phyloP scores from a whole-genome alignment of 2,797 vertebrate species.

The Sebastes alutus region DNA sequence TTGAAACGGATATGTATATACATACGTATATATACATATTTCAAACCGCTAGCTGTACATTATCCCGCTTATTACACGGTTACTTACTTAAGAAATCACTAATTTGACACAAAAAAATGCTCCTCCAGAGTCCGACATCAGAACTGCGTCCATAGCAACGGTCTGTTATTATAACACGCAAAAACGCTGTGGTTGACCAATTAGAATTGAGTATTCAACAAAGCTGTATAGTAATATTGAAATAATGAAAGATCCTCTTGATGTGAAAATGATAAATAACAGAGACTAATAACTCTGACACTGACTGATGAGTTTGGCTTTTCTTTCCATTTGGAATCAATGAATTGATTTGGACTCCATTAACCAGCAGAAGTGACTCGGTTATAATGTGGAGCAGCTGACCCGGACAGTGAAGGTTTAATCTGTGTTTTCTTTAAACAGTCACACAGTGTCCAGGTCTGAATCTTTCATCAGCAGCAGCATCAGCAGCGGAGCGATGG shows the following conservation, averaged over 20 bases:
- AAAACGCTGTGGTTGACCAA: background rate
- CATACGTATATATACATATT: too few relatives aligned
- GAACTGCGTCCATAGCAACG: too few relatives aligned
- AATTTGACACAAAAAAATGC: too few relatives aligned
- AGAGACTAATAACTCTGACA: background rate
- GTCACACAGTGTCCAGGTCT: background rate
- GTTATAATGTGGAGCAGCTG: background rate
- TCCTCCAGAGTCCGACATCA: too few relatives aligned
- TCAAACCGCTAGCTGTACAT: too few relatives aligned
- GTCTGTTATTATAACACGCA: too few relatives aligned
- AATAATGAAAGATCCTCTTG: background rate
- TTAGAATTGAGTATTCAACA: too few relatives aligned
- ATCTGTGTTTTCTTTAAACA: background rate
- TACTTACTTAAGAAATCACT: too few relatives aligned
- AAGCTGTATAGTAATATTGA: background rate
- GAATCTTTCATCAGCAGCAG: slow-evolving; percentile 32
- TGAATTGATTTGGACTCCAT: background rate
- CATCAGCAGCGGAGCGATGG: background rate
- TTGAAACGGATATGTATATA: too few relatives aligned
- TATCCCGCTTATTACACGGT: background rate
- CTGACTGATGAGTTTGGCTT: background rate
- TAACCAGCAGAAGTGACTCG: background rate
- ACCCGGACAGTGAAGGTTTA: background rate
- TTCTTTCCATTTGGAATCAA: background rate
- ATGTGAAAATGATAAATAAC: background rate